These are phyloP conservation scores for Bambusicola thoracicus DNA, from an alignment of 2,113 vertebrate genomes.

Conservation along the genomic window DNA sequence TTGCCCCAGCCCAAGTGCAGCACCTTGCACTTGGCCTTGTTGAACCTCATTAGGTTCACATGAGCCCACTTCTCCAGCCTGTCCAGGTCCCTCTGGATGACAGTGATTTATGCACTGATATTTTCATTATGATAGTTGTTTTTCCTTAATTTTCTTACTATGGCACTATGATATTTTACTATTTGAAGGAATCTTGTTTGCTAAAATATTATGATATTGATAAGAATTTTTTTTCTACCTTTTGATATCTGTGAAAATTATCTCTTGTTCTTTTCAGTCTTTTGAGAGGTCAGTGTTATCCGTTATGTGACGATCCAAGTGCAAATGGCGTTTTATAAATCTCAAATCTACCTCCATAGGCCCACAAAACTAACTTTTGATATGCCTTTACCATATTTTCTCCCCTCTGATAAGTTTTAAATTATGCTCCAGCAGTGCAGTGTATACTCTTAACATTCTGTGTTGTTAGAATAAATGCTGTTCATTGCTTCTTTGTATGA, in stretches of 20 bases:
- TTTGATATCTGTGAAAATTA: neutral
- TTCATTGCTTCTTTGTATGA: neutral
- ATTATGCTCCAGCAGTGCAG: neutral
- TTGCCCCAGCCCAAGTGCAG: too few species aligned
- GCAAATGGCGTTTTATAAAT: neutral
- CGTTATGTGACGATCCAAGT: neutral
- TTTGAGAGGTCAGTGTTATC: neutral
- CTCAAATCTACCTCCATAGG: neutral
- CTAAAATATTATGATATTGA: neutral
- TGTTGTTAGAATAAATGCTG: neutral
- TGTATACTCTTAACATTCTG: neutral
- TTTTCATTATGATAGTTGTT: neutral
- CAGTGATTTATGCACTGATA: neutral
- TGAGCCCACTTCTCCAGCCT: too few species aligned
- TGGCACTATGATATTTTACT: neutral
- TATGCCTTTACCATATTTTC: neutral
- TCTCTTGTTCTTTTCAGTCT: neutral
- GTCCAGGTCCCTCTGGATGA: too few species aligned
- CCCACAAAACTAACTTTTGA: neutral
- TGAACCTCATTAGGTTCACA: too few species aligned
- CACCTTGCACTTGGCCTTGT: too few species aligned
- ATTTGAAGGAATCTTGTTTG: neutral
- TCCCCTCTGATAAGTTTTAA: neutral
- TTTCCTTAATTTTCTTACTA: neutral
- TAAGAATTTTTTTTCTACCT: neutral